Base-by-base conservation (phyloP, 2,797 vertebrate species). In the Meriones psammophilus region DNA sequence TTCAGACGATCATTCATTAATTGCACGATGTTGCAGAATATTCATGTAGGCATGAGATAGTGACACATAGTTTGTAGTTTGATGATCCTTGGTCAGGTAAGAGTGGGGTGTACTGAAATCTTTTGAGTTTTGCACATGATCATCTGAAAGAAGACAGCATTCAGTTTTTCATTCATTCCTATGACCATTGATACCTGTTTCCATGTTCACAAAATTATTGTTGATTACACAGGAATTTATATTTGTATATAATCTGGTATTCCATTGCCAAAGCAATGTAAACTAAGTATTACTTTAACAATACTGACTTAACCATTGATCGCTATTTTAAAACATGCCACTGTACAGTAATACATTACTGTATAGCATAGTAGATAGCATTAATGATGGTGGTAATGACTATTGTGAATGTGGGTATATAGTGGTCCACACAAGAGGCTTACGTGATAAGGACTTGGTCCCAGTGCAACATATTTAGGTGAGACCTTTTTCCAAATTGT, bases 181-280 rank as follows among this genome's bases (percentile, higher is more conserved):
- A 33, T 88, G 28, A 86, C 18, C 36, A 58, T n/a, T 69, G 56
- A 50, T 86, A 73, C 36, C 62, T 79, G 20, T 89, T 64, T 80
- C 58, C 20, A 73, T 36, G 10, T 77, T 42, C 30, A 62, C 14
- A n/a, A 24, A 79, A 42, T 46, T 73, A 73, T 95, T 93, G 60
- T 77, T 94, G 56, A 83, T 74, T 62, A 54, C 30, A 69, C 22
- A 66, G 28, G 15, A 80, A 15, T 66, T 91, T 87, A 83, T 0
- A 76, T 77, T 26, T 92, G 56, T 94, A 94, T 42, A 94, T 91
- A 84, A 54, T n/a, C 39, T 88, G 66, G 46, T 81, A 85, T 92
- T 69, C 4, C 4, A 18, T 80, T 89, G 71, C 39, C 14, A 54
- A 42, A 95, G 58, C 83, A 39, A 39, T 39, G 15, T 86, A 96